Base-by-base conservation (phyloP, 2,113 vertebrate species). In the Lutjanus erythropterus region DNA sequence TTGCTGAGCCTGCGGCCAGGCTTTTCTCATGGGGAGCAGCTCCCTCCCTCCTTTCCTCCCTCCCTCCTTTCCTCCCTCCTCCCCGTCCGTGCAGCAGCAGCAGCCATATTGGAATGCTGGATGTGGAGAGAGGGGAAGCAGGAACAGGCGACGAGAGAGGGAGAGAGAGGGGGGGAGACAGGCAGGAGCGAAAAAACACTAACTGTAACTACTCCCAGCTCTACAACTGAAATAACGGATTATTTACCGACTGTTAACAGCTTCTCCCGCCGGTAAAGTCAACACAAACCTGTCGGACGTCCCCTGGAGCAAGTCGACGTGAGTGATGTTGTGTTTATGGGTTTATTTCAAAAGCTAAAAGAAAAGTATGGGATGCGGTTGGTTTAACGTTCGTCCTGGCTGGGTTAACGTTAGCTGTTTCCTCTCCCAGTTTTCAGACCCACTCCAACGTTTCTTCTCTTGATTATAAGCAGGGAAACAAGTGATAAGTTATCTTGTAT, bases 101-200 rank as follows among this genome's bases (percentile, higher is more conserved):
- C 93, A 78, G 90, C 88, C 93, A 94, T 94, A 81, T 94, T 94
- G 91, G 93, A 93, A 93, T 94, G 88, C 85, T 94, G 91, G 87
- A 93, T 92, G 89, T 89, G 89, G 80, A 90, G 78, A 90, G 78
- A 81, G 68, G 72, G 83, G 90, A 89, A 92, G 83, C 80, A 89
- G 93, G 88, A 92, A 90, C 88, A 88, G 77, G 64, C 86, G 81
- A 86, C 74, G 76, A 55, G 82, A 78, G 70, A 31, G 67, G 52
- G 77, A 60, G 68, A 59, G 64, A 37, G 67, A 70, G 56, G 64
- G 42, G 67, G 72, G 56, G 77, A 73, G 66, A 68, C 16, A 68
- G 77, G 25, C 78, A 56, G 71, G 61, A 81, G 83, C 39, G 71
- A 81, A 56, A 74, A 85, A 79, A 53, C 52, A 53, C 33, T 52